Conservation (phyloP, 2,888 invertebrate species). For the Zelleria hepariella region DNA sequence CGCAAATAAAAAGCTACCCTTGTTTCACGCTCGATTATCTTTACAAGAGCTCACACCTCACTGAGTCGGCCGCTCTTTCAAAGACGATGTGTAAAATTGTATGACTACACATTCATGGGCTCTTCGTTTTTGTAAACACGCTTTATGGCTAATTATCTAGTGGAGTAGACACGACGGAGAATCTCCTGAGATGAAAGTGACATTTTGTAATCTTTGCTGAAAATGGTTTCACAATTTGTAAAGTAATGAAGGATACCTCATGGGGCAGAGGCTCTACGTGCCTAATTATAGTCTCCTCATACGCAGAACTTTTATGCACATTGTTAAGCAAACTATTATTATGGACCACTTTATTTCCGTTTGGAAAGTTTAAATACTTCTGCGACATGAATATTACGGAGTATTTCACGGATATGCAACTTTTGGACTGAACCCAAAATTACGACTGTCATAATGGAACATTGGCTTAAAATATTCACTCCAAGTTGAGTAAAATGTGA, state of each 20-base stretch:
- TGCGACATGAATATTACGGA: conserved; percentile 8
- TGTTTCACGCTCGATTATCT: conserved; percentile 37
- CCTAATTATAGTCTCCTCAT: not conserved
- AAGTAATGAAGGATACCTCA: too few relatives aligned
- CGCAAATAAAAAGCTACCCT: conserved; percentile 11
- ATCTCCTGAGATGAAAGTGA: too few relatives aligned
- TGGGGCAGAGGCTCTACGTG: not conserved
- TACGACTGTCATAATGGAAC: conserved; percentile 37
- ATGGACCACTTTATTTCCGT: conserved; percentile 2
- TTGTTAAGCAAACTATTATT: not conserved
- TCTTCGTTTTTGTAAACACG: not conserved
- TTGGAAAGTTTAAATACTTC: conserved; percentile 8
- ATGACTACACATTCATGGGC: not conserved
- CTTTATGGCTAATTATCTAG: not conserved
- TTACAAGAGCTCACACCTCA: conserved; percentile 23
- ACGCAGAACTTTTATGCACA: not conserved
- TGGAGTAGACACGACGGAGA: not conserved
- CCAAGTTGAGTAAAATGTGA: conserved; percentile 43
- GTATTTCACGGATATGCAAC: conserved; percentile 8
- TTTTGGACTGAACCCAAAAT: conserved; percentile 38
- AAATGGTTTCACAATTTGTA: too few relatives aligned
- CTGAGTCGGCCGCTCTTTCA: conserved; percentile 17
- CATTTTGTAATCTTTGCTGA: too few relatives aligned
- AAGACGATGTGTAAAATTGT: not conserved
- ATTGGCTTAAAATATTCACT: conserved; percentile 40